These are phyloP conservation scores for Pygoscelis antarcticus DNA, from an alignment of 2,113 vertebrate genomes.

Conservation along the genomic window DNA sequence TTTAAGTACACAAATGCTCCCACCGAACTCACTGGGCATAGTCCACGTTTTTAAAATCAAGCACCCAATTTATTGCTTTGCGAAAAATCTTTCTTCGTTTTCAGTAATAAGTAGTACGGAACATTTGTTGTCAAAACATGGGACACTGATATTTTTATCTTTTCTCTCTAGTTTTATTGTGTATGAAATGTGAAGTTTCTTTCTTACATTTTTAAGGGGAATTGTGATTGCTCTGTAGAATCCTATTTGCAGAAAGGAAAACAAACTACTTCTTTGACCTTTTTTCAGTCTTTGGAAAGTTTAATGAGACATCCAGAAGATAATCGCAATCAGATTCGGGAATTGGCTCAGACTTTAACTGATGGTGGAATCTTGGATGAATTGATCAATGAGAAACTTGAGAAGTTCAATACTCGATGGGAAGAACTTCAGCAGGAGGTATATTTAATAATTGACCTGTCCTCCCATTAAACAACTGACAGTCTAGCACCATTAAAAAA, in stretches of 20 bases:
- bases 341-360: conserved; percentile 94
- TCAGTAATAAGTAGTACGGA: fast-evolving
- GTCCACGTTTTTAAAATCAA: background rate
- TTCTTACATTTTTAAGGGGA: background rate
- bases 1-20: background rate
- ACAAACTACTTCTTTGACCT: background rate
- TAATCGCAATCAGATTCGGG: conserved; percentile 93
- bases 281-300: conserved; percentile 84
- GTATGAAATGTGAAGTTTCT: background rate
- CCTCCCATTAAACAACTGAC: background rate
- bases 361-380: conserved; percentile 97
- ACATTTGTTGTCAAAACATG: background rate
- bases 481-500: background rate
- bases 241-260: background rate
- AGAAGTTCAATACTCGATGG: conserved; percentile 91
- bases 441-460: background rate
- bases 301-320: conserved; percentile 93
- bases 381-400: conserved; percentile 92
- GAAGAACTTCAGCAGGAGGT: conserved; percentile 93
- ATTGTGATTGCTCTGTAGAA: background rate
- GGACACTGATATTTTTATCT: background rate
- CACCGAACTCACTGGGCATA: background rate
- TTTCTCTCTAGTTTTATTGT: background rate
- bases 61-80: background rate
- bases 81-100: background rate